Evolutionary conservation across 2,797 vertebrate genomes (phyloP).

Genomic region (Nyctalus aviator): DNA sequence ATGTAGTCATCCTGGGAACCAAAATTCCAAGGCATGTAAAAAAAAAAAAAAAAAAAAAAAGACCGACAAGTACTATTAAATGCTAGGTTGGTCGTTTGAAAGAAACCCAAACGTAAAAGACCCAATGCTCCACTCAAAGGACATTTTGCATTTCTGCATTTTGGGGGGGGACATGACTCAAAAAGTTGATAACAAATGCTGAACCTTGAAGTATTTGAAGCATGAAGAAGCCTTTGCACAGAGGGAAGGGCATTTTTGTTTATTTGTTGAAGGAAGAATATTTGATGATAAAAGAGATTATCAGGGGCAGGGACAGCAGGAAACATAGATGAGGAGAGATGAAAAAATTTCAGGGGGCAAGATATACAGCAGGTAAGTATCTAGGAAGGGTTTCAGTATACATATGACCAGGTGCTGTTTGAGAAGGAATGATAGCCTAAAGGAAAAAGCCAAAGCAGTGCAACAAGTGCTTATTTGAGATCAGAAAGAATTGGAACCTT

Average conservation of each 20-base stretch:
- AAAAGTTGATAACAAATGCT: background rate
- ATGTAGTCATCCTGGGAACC: background rate
- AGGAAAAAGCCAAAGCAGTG: background rate
- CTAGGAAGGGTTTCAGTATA: background rate
- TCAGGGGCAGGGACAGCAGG: background rate
- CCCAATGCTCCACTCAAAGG: background rate
- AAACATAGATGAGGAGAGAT: background rate
- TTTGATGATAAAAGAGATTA: background rate
- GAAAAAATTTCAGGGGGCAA: background rate
- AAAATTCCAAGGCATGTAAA: background rate
- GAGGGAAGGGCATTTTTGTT: background rate
- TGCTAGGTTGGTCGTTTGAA: background rate
- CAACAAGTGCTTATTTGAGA: background rate
- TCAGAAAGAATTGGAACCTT: background rate
- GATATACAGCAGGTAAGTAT: background rate
- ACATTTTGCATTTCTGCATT: background rate
- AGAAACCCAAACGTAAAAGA: background rate
- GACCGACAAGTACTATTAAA: background rate
- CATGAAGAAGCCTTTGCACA: background rate
- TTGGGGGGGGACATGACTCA: background rate
- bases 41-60: constrained; percentile 4
- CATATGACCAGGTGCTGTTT: background rate
- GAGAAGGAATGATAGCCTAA: background rate
- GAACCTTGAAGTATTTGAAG: background rate
- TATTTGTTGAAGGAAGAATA: background rate